Evolutionary conservation across 2,113 vertebrate species (phyloP).

Genomic region (Tragelaphus buxtoni): DNA sequence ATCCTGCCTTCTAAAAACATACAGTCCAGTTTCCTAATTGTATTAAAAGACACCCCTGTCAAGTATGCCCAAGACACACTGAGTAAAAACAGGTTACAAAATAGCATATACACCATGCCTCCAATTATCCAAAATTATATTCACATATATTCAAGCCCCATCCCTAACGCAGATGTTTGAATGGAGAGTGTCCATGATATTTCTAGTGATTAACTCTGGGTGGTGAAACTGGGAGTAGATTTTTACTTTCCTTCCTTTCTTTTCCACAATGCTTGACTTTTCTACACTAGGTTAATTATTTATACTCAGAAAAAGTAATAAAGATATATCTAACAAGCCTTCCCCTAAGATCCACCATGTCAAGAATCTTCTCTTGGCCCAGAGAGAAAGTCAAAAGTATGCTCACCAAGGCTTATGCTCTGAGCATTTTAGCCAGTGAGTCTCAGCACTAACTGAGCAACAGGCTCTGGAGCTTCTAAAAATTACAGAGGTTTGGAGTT

Average conservation of each 20-base stretch:
- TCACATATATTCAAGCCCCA: neutral
- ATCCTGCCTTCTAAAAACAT: neutral
- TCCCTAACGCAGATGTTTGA: neutral
- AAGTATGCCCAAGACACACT: neutral
- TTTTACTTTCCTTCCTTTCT: neutral
- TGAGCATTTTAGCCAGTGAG: neutral
- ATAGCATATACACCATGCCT: neutral
- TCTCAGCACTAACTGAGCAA: neutral
- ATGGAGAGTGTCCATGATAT: neutral
- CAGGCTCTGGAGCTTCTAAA: neutral
- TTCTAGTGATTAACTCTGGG: neutral
- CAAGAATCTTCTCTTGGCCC: neutral
- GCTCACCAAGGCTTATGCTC: neutral
- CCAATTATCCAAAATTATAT: neutral
- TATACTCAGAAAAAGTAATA: slow-evolving; percentile 12
- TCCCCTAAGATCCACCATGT: neutral
- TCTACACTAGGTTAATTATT: neutral
- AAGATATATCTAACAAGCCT: neutral
- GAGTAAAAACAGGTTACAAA: slow-evolving; percentile 22
- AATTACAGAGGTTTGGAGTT: neutral
- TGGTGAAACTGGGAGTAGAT: neutral
- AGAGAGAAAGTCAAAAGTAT: neutral
- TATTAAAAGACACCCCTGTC: neutral
- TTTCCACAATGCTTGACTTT: neutral
- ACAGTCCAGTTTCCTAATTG: neutral